These are phyloP conservation scores for Harlomillsia oculata DNA, from an alignment of 1,140 invertebrate genomes.

Conservation along the genomic window DNA sequence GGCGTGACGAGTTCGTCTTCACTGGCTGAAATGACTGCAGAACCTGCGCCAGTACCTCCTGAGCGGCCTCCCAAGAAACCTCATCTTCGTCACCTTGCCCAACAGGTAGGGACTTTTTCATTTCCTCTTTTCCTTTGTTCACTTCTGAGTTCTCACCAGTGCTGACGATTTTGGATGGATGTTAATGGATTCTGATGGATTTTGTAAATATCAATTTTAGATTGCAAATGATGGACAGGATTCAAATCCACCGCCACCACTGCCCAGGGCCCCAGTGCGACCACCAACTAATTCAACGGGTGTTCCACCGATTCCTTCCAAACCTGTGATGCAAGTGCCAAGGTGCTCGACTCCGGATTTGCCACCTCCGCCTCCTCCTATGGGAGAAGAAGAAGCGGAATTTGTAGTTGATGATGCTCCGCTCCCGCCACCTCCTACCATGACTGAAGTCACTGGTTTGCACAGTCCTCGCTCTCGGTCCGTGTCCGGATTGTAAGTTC, in stretches of 20 bases:
- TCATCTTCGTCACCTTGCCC: constrained; percentile 46
- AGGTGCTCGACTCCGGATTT: constrained; percentile 51
- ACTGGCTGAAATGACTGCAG: constrained; percentile 8
- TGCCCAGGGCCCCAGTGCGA: constrained; percentile 26
- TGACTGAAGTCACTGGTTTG: constrained; percentile 23
- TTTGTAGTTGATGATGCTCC: constrained; percentile 56
- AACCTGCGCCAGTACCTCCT: constrained; percentile 41
- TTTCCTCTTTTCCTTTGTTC: background rate
- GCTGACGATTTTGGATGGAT: no score
- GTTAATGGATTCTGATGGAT: background rate
- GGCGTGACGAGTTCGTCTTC: constrained; percentile 22
- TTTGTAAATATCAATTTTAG: background rate
- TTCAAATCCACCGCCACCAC: constrained; percentile 28
- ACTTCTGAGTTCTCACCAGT: background rate
- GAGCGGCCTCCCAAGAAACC: constrained; percentile 65
- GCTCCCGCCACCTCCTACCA: constrained; percentile 59
- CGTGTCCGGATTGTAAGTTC: constrained; percentile 27
- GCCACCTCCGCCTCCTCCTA: constrained; percentile 55
- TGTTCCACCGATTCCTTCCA: constrained; percentile 20
- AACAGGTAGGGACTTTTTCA: constrained; percentile 24
- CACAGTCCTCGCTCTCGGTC: constrained; percentile 18
- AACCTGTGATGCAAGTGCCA: constrained; percentile 18
- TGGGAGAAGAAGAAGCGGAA: constrained; percentile 47
- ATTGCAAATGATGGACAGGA: constrained; percentile 14
- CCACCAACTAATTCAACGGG: constrained; percentile 17